A percentile compares a stretch with the other conserved stretches of the same genome.
Conservation (phyloP, 2,888 invertebrate genomes). For the Leptopilina drosophilae region DNA sequence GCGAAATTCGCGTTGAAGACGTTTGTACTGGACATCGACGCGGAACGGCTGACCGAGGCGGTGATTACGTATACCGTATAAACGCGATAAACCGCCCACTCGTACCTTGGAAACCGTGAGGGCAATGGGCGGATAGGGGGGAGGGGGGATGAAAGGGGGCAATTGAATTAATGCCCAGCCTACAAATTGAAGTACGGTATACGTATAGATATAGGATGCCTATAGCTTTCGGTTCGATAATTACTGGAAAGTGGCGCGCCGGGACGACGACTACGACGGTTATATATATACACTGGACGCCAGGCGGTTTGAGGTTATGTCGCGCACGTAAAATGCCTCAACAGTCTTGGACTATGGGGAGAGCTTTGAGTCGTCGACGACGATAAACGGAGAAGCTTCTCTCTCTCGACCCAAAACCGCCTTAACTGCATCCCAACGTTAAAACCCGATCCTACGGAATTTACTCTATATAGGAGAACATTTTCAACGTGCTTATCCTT, state of each 20-base stretch:
- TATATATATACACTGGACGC: conserved; percentile 43
- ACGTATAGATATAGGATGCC: conserved; percentile 49
- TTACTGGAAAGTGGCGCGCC: conserved; percentile 70
- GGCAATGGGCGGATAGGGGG: conserved; percentile 39
- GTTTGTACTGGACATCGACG: conserved; percentile 46
- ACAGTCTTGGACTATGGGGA: conserved; percentile 48
- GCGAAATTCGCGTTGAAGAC: conserved; percentile 42
- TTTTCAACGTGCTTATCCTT: not conserved
- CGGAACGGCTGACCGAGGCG: conserved; percentile 43
- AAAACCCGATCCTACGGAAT: conserved; percentile 20
- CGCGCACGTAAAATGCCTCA: conserved; percentile 54
- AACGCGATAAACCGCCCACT: conserved; percentile 70
- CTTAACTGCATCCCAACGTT: conserved; percentile 1
- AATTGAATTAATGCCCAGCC: conserved; percentile 73
- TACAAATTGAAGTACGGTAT: conserved; percentile 69
- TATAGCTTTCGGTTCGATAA: conserved; percentile 64
- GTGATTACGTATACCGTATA: conserved; percentile 56
- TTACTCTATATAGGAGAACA: not conserved
- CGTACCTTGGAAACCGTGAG: conserved; percentile 69
- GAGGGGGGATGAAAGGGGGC: conserved; percentile 57
- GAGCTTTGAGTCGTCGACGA: conserved; percentile 5
- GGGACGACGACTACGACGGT: conserved; percentile 46
- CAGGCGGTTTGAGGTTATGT: conserved; percentile 42
- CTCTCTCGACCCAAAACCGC: conserved; percentile 21
- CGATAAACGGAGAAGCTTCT: conserved; percentile 34